A percentile compares a stretch with the other conserved stretches of the same genome.
Conservation (phyloP, 1,140 invertebrate genomes). For the Drosophila melanica region DNA sequence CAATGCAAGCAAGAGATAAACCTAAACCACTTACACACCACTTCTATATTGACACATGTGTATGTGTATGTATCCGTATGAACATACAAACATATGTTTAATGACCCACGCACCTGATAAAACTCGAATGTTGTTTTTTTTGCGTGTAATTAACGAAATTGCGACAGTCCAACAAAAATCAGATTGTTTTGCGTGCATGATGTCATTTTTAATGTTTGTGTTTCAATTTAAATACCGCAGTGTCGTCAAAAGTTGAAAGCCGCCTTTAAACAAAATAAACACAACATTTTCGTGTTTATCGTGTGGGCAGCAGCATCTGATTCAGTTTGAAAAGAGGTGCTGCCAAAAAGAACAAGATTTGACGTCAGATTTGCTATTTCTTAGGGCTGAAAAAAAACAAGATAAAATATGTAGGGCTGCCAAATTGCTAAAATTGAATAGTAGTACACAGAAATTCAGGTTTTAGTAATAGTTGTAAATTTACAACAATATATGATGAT, state of each 20-base stretch:
- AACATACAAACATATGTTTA: conserved; percentile 5
- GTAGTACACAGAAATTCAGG: not conserved
- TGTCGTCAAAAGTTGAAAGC: conserved; percentile 29
- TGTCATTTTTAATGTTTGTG: conserved; percentile 57
- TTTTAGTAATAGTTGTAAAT: no score
- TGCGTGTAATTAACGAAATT: conserved; percentile 40
- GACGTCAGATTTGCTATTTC: not conserved
- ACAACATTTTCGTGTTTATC: conserved; percentile 42
- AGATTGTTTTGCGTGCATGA: conserved; percentile 46
- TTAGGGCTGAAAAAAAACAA: not conserved
- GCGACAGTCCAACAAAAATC: conserved; percentile 18
- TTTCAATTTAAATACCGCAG: conserved; percentile 49
- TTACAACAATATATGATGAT: no score
- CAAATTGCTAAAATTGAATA: not conserved
- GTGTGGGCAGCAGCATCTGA: conserved; percentile 46
- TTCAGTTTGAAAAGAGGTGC: conserved; percentile 1
- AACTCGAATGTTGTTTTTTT: conserved; percentile 19
- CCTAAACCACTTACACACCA: conserved; percentile 15
- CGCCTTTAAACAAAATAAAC: conserved; percentile 49
- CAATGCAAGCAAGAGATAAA: conserved; percentile 43
- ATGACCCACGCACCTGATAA: conserved; percentile 47
- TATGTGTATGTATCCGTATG: not conserved
- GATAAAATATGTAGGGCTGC: not conserved
- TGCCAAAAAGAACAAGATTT: not conserved
- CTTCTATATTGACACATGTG: not conserved